Percentiles rank a stretch among this genome's conserved stretches.
These are phyloP conservation scores for Picathartes gymnocephalus DNA, from an alignment of 2,113 vertebrate species.

Conservation along the genomic window DNA sequence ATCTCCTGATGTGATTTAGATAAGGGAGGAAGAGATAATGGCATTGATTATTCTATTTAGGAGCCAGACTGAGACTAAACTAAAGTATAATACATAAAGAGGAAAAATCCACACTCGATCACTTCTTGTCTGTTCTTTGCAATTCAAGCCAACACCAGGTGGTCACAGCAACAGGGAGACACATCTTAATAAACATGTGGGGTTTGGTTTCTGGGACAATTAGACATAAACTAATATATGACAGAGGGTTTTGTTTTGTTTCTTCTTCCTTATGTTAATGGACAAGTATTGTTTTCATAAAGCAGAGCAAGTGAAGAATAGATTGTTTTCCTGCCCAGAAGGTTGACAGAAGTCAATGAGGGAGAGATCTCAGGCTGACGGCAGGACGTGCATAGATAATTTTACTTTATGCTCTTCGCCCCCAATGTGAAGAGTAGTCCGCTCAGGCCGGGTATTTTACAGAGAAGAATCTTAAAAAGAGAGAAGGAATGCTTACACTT, in stretches of 20 bases:
- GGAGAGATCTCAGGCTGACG: neutral
- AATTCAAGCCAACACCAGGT: slow-evolving; percentile 35
- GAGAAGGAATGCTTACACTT: neutral
- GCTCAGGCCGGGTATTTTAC: neutral
- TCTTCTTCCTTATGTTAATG: neutral
- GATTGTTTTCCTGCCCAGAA: neutral
- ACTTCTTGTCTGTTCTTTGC: slow-evolving; percentile 51
- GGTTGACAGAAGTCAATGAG: neutral
- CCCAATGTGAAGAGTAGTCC: neutral
- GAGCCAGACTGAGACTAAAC: slow-evolving; percentile 71
- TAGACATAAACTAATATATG: neutral
- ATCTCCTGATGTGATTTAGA: slow-evolving; percentile 82
- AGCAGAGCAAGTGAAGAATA: neutral
- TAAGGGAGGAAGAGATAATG: slow-evolving; percentile 80
- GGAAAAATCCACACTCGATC: slow-evolving; percentile 56
- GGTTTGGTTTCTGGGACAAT: slow-evolving; percentile 23
- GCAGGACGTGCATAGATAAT: neutral
- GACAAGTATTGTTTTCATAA: neutral
- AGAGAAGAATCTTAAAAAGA: neutral
- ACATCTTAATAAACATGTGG: slow-evolving; percentile 61
- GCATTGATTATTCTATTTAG: slow-evolving; percentile 85
- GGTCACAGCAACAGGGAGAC: slow-evolving; percentile 1
- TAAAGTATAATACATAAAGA: slow-evolving; percentile 67
- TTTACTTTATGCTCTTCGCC: neutral
- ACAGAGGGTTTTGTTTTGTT: neutral